Conservation (phyloP, 2,888 invertebrate species). For the Laothoe populi region DNA sequence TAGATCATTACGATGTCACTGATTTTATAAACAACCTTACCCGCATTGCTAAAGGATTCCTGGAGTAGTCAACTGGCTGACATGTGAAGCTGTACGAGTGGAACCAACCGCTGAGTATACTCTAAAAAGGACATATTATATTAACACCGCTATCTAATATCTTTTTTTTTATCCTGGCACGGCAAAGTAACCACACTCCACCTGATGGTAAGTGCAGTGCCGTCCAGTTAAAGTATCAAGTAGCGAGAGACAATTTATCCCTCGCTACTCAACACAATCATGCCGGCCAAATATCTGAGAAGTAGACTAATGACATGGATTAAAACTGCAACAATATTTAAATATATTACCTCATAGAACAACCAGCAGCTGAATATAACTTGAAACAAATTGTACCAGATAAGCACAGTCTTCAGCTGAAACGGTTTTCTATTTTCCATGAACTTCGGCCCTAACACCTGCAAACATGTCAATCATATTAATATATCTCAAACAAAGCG, state of each 20-base stretch:
- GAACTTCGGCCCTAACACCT: conserved; percentile 90
- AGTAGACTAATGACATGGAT: too few relatives aligned
- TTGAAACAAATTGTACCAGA: conserved; percentile 94
- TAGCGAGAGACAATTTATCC: too few relatives aligned
- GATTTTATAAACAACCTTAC: conserved; percentile 54
- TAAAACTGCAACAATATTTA: not conserved
- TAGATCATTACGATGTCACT: too few relatives aligned
- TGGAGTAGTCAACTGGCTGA: conserved; percentile 94
- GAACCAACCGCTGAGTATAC: conserved; percentile 90
- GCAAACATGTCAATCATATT: conserved; percentile 40
- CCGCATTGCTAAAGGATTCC: conserved; percentile 88
- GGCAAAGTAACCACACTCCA: too few relatives aligned
- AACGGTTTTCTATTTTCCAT: conserved; percentile 95
- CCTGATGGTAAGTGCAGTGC: too few relatives aligned
- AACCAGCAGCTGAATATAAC: conserved; percentile 90
- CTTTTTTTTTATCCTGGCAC: too few relatives aligned
- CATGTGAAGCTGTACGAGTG: conserved; percentile 92
- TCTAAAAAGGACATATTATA: conserved; percentile 69
- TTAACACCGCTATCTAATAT: too few relatives aligned
- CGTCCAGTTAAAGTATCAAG: too few relatives aligned
- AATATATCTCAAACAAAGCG: conserved; percentile 16
- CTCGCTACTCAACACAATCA: too few relatives aligned
- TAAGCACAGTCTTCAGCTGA: conserved; percentile 89
- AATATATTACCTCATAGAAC: conserved; percentile 87
- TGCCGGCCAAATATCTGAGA: too few relatives aligned